Percentiles rank a stretch among this genome's conserved stretches.
phyloP scores from a whole-genome alignment of 2,888 invertebrate genomes.

The Cecidostiba fungosa region DNA sequence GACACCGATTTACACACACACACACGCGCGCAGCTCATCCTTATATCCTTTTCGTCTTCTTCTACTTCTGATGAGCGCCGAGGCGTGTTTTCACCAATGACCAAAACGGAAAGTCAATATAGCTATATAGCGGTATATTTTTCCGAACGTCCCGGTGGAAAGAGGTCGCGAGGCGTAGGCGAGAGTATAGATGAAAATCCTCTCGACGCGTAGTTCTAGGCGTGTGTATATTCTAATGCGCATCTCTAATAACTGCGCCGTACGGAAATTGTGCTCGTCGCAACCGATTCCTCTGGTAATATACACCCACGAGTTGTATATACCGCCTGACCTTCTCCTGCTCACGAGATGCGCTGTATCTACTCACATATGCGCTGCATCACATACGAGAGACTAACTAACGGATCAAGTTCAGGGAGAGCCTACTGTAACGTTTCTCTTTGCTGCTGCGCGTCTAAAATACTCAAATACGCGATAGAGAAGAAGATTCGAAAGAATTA shows the following conservation, averaged over 20 bases:
- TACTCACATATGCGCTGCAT: background rate
- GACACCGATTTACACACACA: constrained; percentile 18
- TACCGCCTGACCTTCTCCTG: constrained; percentile 50
- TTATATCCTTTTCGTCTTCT: background rate
- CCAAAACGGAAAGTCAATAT: constrained; percentile 37
- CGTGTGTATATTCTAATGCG: constrained; percentile 1
- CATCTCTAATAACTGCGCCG: background rate
- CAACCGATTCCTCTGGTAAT: constrained; percentile 61
- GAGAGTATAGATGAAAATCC: constrained; percentile 44
- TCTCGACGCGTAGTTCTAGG: constrained; percentile 5
- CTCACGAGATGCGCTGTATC: background rate
- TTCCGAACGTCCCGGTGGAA: background rate
- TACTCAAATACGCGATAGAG: no score
- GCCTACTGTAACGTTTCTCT: constrained; percentile 50
- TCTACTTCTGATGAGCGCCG: background rate
- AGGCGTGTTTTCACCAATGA: background rate
- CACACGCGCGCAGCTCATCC: background rate
- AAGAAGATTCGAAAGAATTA: no score
- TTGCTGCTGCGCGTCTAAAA: background rate
- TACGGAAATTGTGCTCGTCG: constrained; percentile 38
- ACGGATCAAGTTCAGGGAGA: constrained; percentile 68
- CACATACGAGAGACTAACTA: constrained; percentile 46
- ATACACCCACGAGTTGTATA: constrained; percentile 43
- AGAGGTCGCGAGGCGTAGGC: constrained; percentile 43
- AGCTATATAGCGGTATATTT: background rate